Percentiles rank a stretch among this genome's conserved stretches.
These are phyloP conservation scores for Pachycephala philippinensis DNA, from an alignment of 2,113 vertebrate species.

Conservation along the genomic window DNA sequence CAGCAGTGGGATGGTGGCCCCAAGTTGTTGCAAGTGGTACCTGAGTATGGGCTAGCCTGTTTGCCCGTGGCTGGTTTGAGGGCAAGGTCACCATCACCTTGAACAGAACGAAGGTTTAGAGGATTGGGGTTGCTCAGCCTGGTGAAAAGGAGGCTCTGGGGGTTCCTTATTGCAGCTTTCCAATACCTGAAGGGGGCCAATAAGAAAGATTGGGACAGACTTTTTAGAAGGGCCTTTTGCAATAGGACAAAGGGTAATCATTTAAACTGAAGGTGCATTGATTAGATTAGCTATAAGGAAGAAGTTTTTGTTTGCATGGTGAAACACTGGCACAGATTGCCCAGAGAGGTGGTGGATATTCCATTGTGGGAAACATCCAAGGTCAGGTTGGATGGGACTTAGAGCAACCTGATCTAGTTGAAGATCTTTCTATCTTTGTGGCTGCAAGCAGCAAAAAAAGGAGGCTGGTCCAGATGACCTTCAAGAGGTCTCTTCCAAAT, in stretches of 20 bases:
- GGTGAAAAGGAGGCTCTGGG: not conserved
- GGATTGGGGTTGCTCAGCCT: not conserved
- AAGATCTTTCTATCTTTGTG: not conserved
- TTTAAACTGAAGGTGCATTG: not conserved
- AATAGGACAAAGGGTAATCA: not conserved
- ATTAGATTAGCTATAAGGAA: not conserved
- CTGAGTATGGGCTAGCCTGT: not conserved
- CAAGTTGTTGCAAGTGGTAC: rapidly evolving
- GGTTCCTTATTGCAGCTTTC: not conserved
- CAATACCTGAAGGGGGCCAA: no score
- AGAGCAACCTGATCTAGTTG: not conserved
- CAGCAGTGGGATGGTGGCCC: not conserved
- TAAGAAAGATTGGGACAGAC: not conserved
- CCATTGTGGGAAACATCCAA: not conserved
- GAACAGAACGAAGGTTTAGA: not conserved
- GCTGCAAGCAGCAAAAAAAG: not conserved
- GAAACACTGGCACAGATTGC: not conserved
- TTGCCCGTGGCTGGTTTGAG: rapidly evolving
- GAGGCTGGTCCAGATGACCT: not conserved
- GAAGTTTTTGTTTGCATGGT: not conserved
- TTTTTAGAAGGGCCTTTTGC: not conserved
- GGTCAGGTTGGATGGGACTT: not conserved
- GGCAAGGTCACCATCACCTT: not conserved
- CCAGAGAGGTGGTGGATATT: not conserved
- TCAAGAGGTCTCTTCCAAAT: not conserved